phyloP scores from a whole-genome alignment of 2,888 invertebrate genomes.

The Imbricaverruca yamaguchii region DNA sequence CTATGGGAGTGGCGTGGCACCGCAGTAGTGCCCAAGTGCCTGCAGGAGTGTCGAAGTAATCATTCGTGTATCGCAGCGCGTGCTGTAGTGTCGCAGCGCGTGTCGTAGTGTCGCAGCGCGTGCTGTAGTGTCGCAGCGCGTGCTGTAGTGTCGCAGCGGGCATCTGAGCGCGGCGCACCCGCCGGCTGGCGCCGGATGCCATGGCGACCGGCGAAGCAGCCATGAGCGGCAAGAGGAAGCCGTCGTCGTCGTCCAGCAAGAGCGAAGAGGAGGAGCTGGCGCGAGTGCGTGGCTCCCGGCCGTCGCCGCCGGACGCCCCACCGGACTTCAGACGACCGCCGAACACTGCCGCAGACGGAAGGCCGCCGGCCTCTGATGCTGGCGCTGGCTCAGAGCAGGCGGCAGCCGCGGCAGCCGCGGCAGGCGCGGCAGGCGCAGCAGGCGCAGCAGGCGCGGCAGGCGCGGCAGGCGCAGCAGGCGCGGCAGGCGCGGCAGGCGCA shows the following conservation, averaged over 20 bases:
- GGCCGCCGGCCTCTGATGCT: too few relatives aligned
- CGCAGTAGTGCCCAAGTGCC: too few relatives aligned
- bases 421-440: neutral
- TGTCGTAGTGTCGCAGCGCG: neutral
- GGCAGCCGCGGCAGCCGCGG: neutral
- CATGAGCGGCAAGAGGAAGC: slow-evolving; percentile 6
- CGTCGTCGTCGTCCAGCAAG: slow-evolving; percentile 3
- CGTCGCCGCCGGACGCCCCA: too few relatives aligned
- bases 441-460: neutral
- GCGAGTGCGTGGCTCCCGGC: neutral
- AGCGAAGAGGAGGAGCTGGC: neutral
- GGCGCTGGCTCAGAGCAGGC: neutral
- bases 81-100: neutral
- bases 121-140: neutral
- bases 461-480: neutral
- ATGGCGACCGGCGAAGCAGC: neutral
- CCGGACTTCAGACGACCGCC: too few relatives aligned
- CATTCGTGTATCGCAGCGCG: neutral
- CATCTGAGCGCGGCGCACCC: neutral
- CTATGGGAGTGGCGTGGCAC: too few relatives aligned
- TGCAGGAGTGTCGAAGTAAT: neutral
- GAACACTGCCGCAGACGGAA: too few relatives aligned
- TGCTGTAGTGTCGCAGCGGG: neutral
- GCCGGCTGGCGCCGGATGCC: too few relatives aligned
- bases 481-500: neutral